Conservation (phyloP, 2,113 vertebrate genomes). For the Narcine bancroftii region DNA sequence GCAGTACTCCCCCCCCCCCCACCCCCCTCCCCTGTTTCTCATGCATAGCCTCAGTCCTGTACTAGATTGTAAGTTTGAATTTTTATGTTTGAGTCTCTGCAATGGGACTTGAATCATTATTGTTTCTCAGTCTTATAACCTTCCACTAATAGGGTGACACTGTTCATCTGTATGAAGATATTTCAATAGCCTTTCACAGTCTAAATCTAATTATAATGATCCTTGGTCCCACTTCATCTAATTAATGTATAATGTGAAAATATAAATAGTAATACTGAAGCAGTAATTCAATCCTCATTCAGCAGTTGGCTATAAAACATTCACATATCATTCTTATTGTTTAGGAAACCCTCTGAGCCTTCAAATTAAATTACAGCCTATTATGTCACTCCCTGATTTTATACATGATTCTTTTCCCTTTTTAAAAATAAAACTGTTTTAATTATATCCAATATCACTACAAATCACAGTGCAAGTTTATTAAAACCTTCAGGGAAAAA, state of each 20-base stretch:
- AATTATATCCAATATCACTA: neutral
- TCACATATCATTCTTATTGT: neutral
- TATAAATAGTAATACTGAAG: neutral
- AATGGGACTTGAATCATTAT: too few species aligned
- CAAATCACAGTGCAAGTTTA: neutral
- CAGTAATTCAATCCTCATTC: constrained; percentile 23
- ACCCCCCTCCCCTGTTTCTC: too few species aligned
- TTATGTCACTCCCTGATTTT: constrained; percentile 3
- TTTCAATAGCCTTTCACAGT: neutral
- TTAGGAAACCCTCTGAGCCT: constrained; percentile 13
- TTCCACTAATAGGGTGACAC: neutral
- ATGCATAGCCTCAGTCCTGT: too few species aligned
- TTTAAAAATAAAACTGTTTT: constrained; percentile 4
- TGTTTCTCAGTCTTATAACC: neutral
- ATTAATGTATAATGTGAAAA: constrained; percentile 15
- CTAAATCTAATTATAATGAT: constrained; percentile 10
- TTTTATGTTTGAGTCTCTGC: too few species aligned
- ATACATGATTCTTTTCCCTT: neutral
- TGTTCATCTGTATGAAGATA: neutral
- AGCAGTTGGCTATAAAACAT: constrained; percentile 23
- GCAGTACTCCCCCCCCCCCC: too few species aligned
- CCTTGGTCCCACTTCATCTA: constrained; percentile 18
- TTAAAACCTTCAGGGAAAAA: constrained; percentile 1
- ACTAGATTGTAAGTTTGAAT: too few species aligned
- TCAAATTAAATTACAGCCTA: constrained; percentile 9